Percentiles rank a stretch among this genome's conserved stretches.
Conservation (phyloP, 2,797 vertebrate species). For the Artibeus lituratus region DNA sequence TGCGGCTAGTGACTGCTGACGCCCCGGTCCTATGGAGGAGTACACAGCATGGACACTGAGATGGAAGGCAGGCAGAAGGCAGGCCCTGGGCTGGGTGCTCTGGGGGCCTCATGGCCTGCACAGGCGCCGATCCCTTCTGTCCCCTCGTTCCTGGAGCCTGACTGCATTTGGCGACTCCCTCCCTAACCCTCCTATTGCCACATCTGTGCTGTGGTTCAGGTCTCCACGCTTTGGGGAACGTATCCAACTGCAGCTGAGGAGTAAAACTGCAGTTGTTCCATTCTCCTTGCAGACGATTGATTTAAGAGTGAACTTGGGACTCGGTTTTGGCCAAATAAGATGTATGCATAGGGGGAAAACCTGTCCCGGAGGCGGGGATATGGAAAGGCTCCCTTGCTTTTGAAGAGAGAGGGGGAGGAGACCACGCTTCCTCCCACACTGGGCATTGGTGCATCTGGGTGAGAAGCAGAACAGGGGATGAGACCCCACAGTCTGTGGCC, state of each 20-base stretch:
- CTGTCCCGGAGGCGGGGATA: too few species aligned
- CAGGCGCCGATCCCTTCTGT: not conserved
- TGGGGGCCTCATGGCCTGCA: fast-evolving
- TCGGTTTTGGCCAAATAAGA: not conserved
- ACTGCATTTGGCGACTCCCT: fast-evolving
- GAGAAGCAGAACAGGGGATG: not conserved
- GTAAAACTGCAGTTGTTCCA: not conserved
- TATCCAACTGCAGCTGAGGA: not conserved
- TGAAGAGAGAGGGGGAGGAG: not conserved
- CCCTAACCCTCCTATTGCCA: too few species aligned
- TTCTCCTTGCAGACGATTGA: not conserved
- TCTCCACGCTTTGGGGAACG: not conserved
- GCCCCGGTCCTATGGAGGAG: not conserved
- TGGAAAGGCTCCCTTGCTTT: not conserved
- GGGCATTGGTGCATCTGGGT: not conserved
- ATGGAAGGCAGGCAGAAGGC: not conserved
- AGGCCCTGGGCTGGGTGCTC: not conserved
- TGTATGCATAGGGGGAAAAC: not conserved
- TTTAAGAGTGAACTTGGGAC: not conserved
- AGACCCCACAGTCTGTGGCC: not conserved
- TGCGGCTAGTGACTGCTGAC: not conserved
- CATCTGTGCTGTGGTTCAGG: not conserved
- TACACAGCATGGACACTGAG: not conserved
- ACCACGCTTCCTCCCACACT: fast-evolving
- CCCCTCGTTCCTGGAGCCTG: not conserved